Base-by-base conservation (phyloP, 2,113 vertebrate species). In the Hemiprocne comata region DNA sequence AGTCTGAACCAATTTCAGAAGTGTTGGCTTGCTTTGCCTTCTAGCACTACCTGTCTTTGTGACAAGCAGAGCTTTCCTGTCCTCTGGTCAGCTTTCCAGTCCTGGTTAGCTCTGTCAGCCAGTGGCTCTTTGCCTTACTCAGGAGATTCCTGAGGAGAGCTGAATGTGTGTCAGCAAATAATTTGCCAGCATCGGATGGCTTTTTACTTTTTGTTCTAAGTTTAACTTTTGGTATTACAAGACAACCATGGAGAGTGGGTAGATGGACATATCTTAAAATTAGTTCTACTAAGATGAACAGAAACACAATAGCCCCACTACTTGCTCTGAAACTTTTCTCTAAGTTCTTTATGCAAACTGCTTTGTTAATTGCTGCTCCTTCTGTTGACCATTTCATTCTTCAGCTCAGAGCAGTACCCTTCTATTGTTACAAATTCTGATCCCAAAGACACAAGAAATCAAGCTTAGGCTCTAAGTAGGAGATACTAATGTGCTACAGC, bases 1-100 rank as follows among this genome's bases (percentile, higher is more conserved):
- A 77, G 64, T 76, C 64, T 94, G 91, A 91, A 62, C 42, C n/a
- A 51, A 82, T 70, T 60, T 91, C 74, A 64, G 76, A 86, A 88
- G n/a, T 3, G 20, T 64, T 53, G 31, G 61, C 58, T 92, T 84
- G 65, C 85, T 96, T 90, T 92, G 90, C 55, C 38, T 87, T 86
- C 65, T 31, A 76, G 82, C 0, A 1, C 81, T 85, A 67, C 81
- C 46, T 48, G 48, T 74, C 87, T 88, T 77, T 90, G 85, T 55
- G 64, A 51, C 31, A 53, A 60, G 69, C 53, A 92, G 85, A 91
- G 73, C 81, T 82, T 82, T 95, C 73, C 77, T 34, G 26, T 87
- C 73, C 67, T 79, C 76, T 58, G 82, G 65, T 81, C 80, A 77
- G 29, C 53, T 78, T 36, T 87, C 58, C 75, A 81, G 82, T 66